Evolutionary conservation across 1,140 invertebrate species (phyloP), one percentile per base, ranked within the genome.

Genomic region (Cherax quadricarinatus): DNA sequence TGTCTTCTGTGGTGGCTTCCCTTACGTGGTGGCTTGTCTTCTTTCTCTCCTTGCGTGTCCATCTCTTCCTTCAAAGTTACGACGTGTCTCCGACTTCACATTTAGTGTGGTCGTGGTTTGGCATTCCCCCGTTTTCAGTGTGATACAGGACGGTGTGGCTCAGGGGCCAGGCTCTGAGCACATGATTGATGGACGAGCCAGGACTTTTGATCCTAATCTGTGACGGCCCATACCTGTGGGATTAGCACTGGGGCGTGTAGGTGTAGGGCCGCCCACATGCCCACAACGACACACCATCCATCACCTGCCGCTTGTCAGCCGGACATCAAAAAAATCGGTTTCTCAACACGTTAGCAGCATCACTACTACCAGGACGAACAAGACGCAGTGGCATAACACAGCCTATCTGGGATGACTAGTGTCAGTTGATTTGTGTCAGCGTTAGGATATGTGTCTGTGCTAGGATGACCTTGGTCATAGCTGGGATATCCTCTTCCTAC

Each of bases 181-280:
- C 24, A 30, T 75, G 70, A 75, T 75, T 75, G 70, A 75, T 75
- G 70, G 70, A 14, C 3, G 70, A 30, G 24, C 9, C n/a, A 30
- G 24, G 70, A 30, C 70, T 4, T 7, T 6, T 75, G 70, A 75
- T 75, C 7, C n/a, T 75, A 75, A 75, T 75, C 70, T 7, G n/a
- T 75, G 70, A 75, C 70, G 70, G 70, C n/a, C 70, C 70, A 75
- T 75, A 75, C 70, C 70, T 75, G 70, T 30, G 70, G 70, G n/a
- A 75, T 30, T 30, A 75, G 70, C 24, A 75, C n/a, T 75, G 70
- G 12, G 24, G 24, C 21, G 70, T 75, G 70, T 24, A 21, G n/a
- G 24, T 66, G 62, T 66, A 66, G 62, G 62, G 62, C 62, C 14
- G 62, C 62, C 62, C 62, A 66, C 62, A 66, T 16, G 9, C 70